Evolutionary conservation across 2,113 vertebrate species (phyloP), one percentile per base, ranked within the genome.

Genomic region (Mus pahari): DNA sequence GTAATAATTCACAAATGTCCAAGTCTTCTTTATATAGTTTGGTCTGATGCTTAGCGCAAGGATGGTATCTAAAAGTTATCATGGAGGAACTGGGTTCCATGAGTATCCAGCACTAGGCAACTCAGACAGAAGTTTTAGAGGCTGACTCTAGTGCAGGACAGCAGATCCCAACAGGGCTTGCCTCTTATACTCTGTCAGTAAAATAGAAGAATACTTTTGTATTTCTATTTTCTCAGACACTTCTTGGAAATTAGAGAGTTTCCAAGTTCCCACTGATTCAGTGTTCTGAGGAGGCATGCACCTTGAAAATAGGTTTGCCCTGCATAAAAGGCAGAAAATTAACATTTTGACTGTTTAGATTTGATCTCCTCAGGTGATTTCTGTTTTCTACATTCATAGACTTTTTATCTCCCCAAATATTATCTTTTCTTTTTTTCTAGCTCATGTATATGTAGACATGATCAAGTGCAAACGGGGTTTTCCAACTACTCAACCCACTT

Each of bases 361-460:
- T 92, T 60, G 92, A 86, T 92, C 77, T 95, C 89, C 79, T 92
- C 60, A 74, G 62, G 48, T 77, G 31, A 81, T 90, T 93, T 96
- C 74, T 70, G 6, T 90, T 39, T 55, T 48, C 42, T 39, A 68
- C 86, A 77, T 68, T 75, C 55, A 93, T 93, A 73, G 39, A 2
- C 33, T 68, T 86, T 84, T 62, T 93, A 39, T 74, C 55, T 94
- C 60, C 24, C 39, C 86, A 86, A 77, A 70, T 91, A 68, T 88
- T 79, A 68, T 92, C 20, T 75, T 90, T 91, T 64, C 20, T 12
- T 31, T 97, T 6, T 92, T 74, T 39, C 26, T 62, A 36, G 17
- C 24, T 82, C 71, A 28, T 1, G 14, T 39, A 92, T 92, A 90
- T 89, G n/a, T 24, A 66, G 77, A 96, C 31, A 68, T 81, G 64